phyloP scores from a whole-genome alignment of 2,113 vertebrate genomes.

The Bujurquina vittata region DNA sequence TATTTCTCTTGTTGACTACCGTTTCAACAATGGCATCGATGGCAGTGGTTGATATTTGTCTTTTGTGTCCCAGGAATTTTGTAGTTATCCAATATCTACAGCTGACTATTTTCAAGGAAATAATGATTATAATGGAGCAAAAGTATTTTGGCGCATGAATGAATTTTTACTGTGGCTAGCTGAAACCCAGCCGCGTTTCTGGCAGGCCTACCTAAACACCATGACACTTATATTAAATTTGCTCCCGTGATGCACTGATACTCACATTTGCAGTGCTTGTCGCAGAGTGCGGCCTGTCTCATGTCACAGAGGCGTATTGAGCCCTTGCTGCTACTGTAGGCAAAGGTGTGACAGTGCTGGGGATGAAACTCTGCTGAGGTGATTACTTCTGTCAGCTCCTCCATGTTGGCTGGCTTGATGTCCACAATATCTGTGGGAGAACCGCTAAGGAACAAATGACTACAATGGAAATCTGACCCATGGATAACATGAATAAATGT shows the following conservation, averaged over 20 bases:
- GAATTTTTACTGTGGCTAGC: not conserved
- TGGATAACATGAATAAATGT: not conserved
- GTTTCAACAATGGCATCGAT: not conserved
- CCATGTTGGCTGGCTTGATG: conserved; percentile 97
- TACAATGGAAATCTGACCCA: not conserved
- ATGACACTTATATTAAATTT: not conserved
- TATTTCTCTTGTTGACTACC: not conserved
- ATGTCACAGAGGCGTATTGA: conserved; percentile 96
- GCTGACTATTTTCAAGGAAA: not conserved
- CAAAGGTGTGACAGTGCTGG: conserved; percentile 94
- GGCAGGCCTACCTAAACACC: not conserved
- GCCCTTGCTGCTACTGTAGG: conserved; percentile 98
- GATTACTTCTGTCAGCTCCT: conserved; percentile 96
- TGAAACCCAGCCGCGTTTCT: not conserved
- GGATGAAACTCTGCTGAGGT: conserved; percentile 95
- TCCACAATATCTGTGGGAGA: conserved; percentile 92
- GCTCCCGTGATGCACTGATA: conserved; percentile 20
- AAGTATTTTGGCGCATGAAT: not conserved
- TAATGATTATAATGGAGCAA: not conserved
- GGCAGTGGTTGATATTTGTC: not conserved
- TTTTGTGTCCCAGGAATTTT: not conserved
- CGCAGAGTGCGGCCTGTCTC: conserved; percentile 90
- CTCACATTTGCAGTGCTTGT: conserved; percentile 97
- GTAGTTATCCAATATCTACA: not conserved
- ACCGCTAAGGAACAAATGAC: conserved; percentile 78